Evolutionary conservation across 2,888 invertebrate genomes (phyloP), one percentile per base, ranked within the genome.

Genomic region (Agrochola lota): DNA sequence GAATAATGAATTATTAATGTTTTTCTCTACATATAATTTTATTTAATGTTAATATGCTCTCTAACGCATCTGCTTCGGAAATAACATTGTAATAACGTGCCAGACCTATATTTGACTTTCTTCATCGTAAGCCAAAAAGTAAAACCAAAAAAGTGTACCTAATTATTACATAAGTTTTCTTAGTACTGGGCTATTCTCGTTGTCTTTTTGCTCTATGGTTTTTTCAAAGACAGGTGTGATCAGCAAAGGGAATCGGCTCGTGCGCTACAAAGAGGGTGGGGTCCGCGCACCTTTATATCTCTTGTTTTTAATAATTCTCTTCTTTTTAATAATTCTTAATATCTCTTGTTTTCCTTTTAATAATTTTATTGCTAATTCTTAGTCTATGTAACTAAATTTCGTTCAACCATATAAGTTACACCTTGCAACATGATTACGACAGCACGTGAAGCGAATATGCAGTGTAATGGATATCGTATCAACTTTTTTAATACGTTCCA

Each of bases 161-260:
- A 60, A 8, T 60, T 4, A 30, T n/a, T 12, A 23, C 15, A 20
- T 74, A 15, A 26, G 2, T 75, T 52, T 76, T 57, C 55, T 63
- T 11, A 60, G 62, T 64, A 74, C 59, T 83, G 30, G 26, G 46
- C 70, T 67, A 57, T 76, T 67, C 75, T 71, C 26, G 57, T 70
- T 71, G 43, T 26, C 57, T 74, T 17, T 59, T 85, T 85, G n/a
- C 35, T 73, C 73, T 74, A 85, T 84, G 69, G 78, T 81, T 91
- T 89, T 89, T 91, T 83, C 69, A 80, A 87, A 82, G 91, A 90
- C 93, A 93, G 92, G 92, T 94, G 94, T 89, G 87, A 73, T 76
- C 68, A 76, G 66, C 68, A 64, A 76, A 75, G 85, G 89, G 89
- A 86, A 86, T 83, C 87, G 89, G 87, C 91, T 85, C 89, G 90